Evolutionary conservation across 1,140 invertebrate species (phyloP).

Genomic region (Nasonia longicornis): DNA sequence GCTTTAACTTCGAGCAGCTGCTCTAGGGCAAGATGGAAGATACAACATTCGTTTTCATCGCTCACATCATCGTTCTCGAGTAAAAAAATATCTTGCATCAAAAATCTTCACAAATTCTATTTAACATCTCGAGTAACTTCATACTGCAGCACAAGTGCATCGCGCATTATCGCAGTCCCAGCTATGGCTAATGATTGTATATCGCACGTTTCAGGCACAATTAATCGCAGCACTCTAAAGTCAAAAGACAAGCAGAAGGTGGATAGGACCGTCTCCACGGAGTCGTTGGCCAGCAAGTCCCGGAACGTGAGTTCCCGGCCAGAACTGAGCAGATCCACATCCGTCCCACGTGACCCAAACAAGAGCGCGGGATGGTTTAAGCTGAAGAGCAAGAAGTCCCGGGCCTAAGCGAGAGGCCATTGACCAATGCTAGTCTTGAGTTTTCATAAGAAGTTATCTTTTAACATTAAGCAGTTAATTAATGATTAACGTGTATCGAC

Average conservation of each 20-base stretch:
- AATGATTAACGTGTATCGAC: constrained; percentile 19
- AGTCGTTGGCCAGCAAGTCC: constrained; percentile 70
- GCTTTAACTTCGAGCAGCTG: not conserved
- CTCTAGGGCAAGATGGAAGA: too few relatives aligned
- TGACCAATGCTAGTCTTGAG: constrained; percentile 69
- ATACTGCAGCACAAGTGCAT: too few relatives aligned
- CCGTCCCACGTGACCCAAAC: constrained; percentile 77
- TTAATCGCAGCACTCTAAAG: constrained; percentile 69
- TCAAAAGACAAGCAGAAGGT: constrained; percentile 68
- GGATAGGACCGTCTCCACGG: constrained; percentile 72
- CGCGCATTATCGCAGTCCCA: too few relatives aligned
- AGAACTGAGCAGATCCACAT: constrained; percentile 72
- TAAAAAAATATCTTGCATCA: too few relatives aligned
- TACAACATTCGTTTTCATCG: too few relatives aligned
- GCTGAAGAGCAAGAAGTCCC: constrained; percentile 74
- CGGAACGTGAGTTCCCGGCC: constrained; percentile 65
- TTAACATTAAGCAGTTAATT: constrained; percentile 34
- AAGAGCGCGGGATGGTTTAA: constrained; percentile 81
- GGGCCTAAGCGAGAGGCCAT: constrained; percentile 66
- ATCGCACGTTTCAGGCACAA: constrained; percentile 58
- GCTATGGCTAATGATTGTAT: not conserved
- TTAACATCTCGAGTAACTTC: too few relatives aligned
- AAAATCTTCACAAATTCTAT: too few relatives aligned
- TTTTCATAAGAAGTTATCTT: constrained; percentile 56
- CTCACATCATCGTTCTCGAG: too few relatives aligned